Percentiles rank a stretch among this genome's conserved stretches.
phyloP scores from a whole-genome alignment of 2,113 vertebrate species.

The Crotalus viridis region DNA sequence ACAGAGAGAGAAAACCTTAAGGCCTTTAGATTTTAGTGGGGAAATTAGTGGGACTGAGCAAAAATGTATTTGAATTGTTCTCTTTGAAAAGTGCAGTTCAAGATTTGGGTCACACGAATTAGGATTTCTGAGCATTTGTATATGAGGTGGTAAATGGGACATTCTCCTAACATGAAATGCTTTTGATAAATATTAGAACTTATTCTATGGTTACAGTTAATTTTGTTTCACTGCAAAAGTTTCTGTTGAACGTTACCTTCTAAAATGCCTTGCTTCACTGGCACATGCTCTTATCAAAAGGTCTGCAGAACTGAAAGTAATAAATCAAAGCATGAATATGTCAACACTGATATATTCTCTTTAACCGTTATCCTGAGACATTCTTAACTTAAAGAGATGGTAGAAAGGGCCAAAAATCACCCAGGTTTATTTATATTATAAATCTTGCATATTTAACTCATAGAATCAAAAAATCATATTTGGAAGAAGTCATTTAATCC shows the following conservation, averaged over 20 bases:
- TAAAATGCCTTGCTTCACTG: not conserved
- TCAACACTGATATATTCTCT: fast-evolving
- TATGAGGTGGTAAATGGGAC: not conserved
- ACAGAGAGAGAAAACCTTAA: not conserved
- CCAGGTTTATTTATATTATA: slow-evolving; percentile 13
- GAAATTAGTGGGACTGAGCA: not conserved
- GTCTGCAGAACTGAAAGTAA: not conserved
- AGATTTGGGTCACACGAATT: not conserved
- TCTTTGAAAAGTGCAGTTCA: not conserved
- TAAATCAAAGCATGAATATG: not conserved
- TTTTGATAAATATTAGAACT: not conserved
- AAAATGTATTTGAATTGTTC: not conserved
- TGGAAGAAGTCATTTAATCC: not conserved
- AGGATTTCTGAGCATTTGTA: not conserved
- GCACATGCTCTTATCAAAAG: not conserved
- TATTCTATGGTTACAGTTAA: not conserved
- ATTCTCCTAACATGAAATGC: not conserved
- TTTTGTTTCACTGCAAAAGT: not conserved
- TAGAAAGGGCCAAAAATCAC: not conserved
- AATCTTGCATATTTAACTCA: not conserved
- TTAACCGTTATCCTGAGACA: not conserved
- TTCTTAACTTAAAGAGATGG: not conserved
- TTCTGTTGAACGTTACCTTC: not conserved
- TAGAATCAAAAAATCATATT: not conserved
- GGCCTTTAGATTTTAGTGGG: not conserved